Percentiles rank a stretch among this genome's conserved stretches.
Conservation (phyloP, 92 coral and sea anemone species). For the Actinernus sp. region DNA sequence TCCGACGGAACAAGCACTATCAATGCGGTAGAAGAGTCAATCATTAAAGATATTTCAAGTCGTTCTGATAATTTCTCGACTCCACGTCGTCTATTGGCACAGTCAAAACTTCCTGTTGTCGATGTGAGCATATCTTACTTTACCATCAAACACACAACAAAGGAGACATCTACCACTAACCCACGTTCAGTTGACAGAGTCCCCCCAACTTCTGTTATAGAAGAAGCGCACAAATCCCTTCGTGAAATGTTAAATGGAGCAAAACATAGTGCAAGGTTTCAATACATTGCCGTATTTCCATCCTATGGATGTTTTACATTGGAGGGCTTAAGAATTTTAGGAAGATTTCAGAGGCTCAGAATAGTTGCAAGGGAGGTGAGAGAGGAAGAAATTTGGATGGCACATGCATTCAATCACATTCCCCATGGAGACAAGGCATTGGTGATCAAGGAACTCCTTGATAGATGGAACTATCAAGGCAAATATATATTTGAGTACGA, state of each 20-base stretch:
- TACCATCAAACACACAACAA: background rate
- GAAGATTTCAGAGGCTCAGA: conserved; percentile 26
- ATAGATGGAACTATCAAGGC: conserved; percentile 2
- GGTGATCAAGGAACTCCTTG: conserved; percentile 20
- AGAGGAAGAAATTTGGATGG: conserved; percentile 32
- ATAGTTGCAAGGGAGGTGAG: conserved; percentile 16
- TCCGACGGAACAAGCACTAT: background rate
- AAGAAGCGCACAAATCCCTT: conserved; percentile 2
- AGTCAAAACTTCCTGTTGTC: conserved; percentile 7
- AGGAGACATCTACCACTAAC: background rate
- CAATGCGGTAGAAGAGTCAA: background rate
- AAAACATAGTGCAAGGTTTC: background rate
- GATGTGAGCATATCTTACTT: conserved; percentile 1
- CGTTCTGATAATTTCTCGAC: conserved; percentile 7
- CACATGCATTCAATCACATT: conserved; percentile 6
- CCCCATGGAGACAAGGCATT: background rate
- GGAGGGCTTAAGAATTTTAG: conserved; percentile 19
- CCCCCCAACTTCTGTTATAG: conserved; percentile 18
- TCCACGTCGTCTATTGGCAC: conserved; percentile 4
- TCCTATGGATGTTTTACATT: conserved; percentile 24
- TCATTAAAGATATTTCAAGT: conserved; percentile 7
- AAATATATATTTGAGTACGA: conserved; percentile 2
- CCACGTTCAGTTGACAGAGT: conserved; percentile 11
- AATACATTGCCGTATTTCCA: conserved; percentile 5
- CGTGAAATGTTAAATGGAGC: conserved; percentile 1